phyloP scores from a whole-genome alignment of 2,888 invertebrate genomes.

The Drosophila macrothrix region DNA sequence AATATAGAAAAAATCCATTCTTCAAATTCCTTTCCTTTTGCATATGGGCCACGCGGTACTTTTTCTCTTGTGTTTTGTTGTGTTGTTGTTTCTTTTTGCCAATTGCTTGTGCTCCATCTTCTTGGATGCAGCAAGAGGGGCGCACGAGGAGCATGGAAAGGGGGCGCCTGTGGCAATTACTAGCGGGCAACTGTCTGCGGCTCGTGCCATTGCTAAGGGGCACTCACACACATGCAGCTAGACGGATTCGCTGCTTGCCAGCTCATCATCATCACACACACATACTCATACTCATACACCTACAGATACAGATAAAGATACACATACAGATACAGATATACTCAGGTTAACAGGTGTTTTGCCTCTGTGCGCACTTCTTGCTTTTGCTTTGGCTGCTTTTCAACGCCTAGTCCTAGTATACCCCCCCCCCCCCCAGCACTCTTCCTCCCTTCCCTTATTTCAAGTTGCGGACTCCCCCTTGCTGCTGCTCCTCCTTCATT shows the following conservation, averaged over 20 bases:
- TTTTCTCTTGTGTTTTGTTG: neutral
- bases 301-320: neutral
- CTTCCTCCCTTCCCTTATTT: neutral
- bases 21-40: constrained; percentile 47
- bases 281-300: constrained; percentile 20
- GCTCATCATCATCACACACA: constrained; percentile 51
- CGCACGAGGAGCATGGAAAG: neutral
- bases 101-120: constrained; percentile 25
- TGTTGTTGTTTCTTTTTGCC: constrained; percentile 26
- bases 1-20: constrained; percentile 31
- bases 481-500: neutral
- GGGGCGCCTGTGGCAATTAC: constrained; percentile 26
- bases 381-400: constrained; percentile 27
- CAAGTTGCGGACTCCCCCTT: neutral
- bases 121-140: neutral
- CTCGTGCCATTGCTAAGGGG: constrained; percentile 48
- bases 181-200: constrained; percentile 27
- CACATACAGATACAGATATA: constrained; percentile 1
- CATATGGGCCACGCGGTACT: constrained; percentile 52
- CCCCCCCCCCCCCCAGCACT: neutral
- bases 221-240: constrained; percentile 22
- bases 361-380: constrained; percentile 64
- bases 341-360: constrained; percentile 71
- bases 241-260: constrained; percentile 37
- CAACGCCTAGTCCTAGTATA: constrained; percentile 9